These are phyloP conservation scores for Leuctra nigra DNA, from an alignment of 2,888 invertebrate genomes.

Conservation along the genomic window DNA sequence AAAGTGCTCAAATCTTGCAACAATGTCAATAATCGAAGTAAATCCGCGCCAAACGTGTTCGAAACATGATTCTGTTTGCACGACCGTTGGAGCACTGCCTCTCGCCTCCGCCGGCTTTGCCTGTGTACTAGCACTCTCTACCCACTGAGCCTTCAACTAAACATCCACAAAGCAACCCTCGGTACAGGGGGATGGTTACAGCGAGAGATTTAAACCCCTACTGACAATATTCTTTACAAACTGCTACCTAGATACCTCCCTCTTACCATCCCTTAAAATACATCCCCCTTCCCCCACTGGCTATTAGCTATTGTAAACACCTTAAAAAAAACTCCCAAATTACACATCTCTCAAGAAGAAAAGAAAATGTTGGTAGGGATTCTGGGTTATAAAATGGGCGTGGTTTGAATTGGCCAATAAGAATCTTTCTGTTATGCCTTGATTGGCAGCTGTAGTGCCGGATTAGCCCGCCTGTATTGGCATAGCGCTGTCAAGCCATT, in stretches of 20 bases:
- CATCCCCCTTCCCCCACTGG: neutral
- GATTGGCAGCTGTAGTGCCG: slow-evolving; percentile 26
- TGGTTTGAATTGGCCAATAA: slow-evolving; percentile 26
- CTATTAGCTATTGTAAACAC: slow-evolving; percentile 27
- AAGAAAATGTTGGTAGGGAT: slow-evolving; percentile 7
- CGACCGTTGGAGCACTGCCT: slow-evolving; percentile 2
- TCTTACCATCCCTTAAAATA: slow-evolving; percentile 4
- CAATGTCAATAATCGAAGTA: no score
- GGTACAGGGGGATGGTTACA: neutral
- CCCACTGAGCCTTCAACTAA: neutral
- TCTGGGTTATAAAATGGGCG: slow-evolving; percentile 26
- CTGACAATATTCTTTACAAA: neutral
- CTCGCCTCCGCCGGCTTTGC: neutral
- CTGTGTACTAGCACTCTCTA: slow-evolving; percentile 2
- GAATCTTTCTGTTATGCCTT: slow-evolving; percentile 22
- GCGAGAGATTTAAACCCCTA: slow-evolving; percentile 16
- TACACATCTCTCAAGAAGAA: slow-evolving; percentile 21
- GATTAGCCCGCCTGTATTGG: slow-evolving; percentile 26
- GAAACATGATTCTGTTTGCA: neutral
- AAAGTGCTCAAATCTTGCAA: no score
- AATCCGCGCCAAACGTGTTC: no score
- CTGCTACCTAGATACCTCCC: slow-evolving; percentile 8
- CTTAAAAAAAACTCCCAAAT: slow-evolving; percentile 24
- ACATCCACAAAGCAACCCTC: slow-evolving; percentile 2
- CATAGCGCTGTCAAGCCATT: neutral